Percentiles rank a stretch among this genome's conserved stretches.
These are phyloP conservation scores for Babylonia areolata DNA, from an alignment of 1,140 invertebrate species.

Conservation along the genomic window DNA sequence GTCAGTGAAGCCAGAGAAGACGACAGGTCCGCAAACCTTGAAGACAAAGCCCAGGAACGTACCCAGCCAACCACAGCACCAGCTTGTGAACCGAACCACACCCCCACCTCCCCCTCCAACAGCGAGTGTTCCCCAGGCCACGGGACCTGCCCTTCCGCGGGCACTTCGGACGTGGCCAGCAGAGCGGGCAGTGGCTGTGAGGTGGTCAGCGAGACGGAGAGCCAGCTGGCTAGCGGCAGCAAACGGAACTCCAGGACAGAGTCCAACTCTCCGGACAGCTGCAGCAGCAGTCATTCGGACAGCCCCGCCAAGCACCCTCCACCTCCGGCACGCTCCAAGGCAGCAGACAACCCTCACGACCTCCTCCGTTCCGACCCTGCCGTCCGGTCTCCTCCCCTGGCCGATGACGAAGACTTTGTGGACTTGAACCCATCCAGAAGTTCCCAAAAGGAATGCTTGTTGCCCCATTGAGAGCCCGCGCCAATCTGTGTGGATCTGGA, in stretches of 20 bases:
- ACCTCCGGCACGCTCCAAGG: background rate
- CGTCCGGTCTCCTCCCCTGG: background rate
- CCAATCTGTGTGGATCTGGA: background rate
- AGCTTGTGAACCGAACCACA: too few relatives aligned
- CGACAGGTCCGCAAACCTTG: too few relatives aligned
- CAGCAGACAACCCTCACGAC: too few relatives aligned
- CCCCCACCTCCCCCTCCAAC: background rate
- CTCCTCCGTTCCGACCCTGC: background rate
- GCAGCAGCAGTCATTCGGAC: background rate
- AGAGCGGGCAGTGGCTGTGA: background rate
- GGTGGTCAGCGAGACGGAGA: conserved; percentile 32
- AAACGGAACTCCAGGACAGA: conserved; percentile 14
- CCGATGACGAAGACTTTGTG: background rate
- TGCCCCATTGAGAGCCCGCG: background rate
- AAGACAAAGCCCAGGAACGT: background rate
- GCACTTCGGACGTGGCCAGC: too few relatives aligned
- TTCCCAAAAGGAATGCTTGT: background rate
- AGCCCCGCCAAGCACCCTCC: background rate
- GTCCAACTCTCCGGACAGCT: conserved; percentile 1
- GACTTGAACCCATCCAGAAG: background rate
- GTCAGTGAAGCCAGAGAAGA: background rate
- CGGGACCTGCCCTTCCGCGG: too few relatives aligned
- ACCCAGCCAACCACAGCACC: too few relatives aligned
- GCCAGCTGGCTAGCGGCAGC: background rate
- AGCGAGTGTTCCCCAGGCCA: too few relatives aligned